Evolutionary conservation across 2,113 vertebrate species (phyloP), one percentile per base, ranked within the genome.

Genomic region (Ictalurus furcatus): DNA sequence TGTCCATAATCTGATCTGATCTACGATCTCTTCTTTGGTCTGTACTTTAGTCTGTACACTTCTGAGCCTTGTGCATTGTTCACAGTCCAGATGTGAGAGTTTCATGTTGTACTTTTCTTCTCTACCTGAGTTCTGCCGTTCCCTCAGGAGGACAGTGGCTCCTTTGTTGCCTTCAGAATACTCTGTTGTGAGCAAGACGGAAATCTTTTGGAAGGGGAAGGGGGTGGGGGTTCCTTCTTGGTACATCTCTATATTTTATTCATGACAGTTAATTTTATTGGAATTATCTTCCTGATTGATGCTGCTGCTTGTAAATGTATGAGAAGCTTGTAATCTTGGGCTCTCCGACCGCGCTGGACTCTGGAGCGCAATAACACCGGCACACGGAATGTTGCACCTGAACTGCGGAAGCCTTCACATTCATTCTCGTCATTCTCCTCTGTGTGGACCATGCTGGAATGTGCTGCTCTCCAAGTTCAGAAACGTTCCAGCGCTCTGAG

Each of bases 381-480:
- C 83, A 85, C 76, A 90, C 85, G 91, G 87, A 89, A 90, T 89
- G 89, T 92, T 58, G 85, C 91, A 90, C 94, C 89, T 93, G 93
- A 90, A 92, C 90, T 69, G 34, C 83, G 79, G 48, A 74, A 85
- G 84, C 71, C 88, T 88, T 87, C 85, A 65, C 80, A 82, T 83
- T 79, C 63, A 9, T 90, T 88, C 89, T 85, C 44, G 54, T 56
- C 84, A 76, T 91, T 92, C 82, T 81, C 65, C 67, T 11, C 71
- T 86, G 74, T 85, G 90, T 89, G 86, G 86, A 92, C 85, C 81
- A 88, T 90, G 48, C 67, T 63, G 85, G 90, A 92, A 92, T 92
- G 90, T 90, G 85, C 71, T 71, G 65, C 91, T 95, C 94, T 94
- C 94, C 93, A 87, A 91, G 84, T 52, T 69, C 79, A 94, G 90